Base-by-base conservation (phyloP, 2,888 invertebrate genomes). In the Tetragonisca angustula region DNA sequence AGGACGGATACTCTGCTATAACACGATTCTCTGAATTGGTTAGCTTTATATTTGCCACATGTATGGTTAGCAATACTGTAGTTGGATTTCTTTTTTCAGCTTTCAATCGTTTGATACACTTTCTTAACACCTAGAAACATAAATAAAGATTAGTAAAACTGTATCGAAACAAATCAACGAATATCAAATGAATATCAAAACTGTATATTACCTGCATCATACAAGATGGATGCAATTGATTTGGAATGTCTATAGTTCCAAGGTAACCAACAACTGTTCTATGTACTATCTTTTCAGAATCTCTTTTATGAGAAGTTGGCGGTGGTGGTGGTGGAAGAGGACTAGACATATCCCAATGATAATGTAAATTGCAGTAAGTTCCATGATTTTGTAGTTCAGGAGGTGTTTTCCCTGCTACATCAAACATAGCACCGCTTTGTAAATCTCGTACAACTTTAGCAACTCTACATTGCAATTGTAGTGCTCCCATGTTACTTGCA, bases 191-290 rank as follows among this genome's bases (percentile, higher is more conserved):
- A 43, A 43, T 43, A 43, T 43, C 9, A 2, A 43, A 43, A 1
- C 4, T 32, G 36, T 4, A 11, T 13, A 73, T 73, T 82, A 95
- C 95, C 92, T 96, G 96, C 88, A 97, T 94, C 77, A 98, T 96
- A 21, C 97, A 97, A 62, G 97, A 97, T 68, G 96, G 96, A 74
- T 97, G 95, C 65, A 97, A 95, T 88, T 98, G 97, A 93, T 97
- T 97, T 0, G 99, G 99, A 95, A 99, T 98, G 95, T 99, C 99
- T 86, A 99, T 98, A 2, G 99, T 99, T 36, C 99, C 99, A 70
- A 99, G 95, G 94, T 99, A 99, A 1, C 99, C 99, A 1, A 99
- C 98, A 3, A 99, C 96, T 0, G 97, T 98, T 89, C 97, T 96
- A 92, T 97, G 97, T 85, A 97, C 97, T 15, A 97, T 95, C 83